Evolutionary conservation across 2,888 invertebrate species (phyloP).

Genomic region (Chrysotoxum bicinctum): DNA sequence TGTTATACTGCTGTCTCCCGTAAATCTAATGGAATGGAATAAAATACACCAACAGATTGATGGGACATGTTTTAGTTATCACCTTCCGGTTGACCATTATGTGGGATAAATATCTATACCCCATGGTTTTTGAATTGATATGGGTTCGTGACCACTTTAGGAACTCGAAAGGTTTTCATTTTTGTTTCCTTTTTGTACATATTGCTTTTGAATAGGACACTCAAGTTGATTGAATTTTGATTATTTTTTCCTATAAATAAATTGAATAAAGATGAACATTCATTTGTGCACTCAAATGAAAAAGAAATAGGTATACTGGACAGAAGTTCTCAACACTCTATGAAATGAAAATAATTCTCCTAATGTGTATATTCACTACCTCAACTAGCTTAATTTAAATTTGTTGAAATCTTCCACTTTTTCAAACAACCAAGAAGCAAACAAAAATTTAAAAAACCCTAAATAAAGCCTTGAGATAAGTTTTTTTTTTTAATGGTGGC

Average conservation of each 20-base stretch:
- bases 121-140: conserved; percentile 38
- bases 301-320: no score
- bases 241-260: neutral
- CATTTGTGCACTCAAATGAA: neutral
- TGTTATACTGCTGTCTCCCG: neutral
- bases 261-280: neutral
- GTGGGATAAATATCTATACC: conserved; percentile 29
- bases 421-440: no score
- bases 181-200: neutral
- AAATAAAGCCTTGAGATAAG: no score
- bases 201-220: conserved; percentile 8
- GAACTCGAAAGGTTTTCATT: conserved; percentile 6
- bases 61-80: conserved; percentile 38
- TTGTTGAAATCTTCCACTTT: no score
- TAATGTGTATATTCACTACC: no score
- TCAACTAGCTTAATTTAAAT: no score
- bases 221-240: conserved; percentile 54
- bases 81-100: conserved; percentile 52
- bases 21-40: conserved; percentile 59
- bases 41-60: conserved; percentile 37
- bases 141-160: conserved; percentile 46
- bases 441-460: no score
- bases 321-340: no score
- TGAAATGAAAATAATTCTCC: no score
- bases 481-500: no score